Evolutionary conservation across 2,113 vertebrate genomes (phyloP), one percentile per base, ranked within the genome.

Genomic region (Alaudala cheleensis): DNA sequence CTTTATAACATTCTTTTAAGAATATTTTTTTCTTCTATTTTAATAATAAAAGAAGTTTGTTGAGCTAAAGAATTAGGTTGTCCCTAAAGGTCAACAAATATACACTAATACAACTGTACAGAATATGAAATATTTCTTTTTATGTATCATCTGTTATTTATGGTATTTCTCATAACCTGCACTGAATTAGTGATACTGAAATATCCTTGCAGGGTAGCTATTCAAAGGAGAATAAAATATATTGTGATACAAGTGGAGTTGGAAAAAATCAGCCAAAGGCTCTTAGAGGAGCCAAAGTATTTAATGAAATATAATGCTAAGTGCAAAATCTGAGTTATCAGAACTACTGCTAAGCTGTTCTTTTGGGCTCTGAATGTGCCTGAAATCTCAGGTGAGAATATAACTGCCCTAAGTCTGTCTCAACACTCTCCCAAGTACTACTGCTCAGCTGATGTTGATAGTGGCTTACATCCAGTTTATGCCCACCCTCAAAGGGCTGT

Each of bases 211-310:
- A 94, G 31, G 25, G 28, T 37, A 60, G 17, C 26, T 78, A 66
- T 26, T 93, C 56, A 62, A 92, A 91, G 56, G 33, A 93, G 37
- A 89, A 81, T 74, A 72, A 93, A 91, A 79, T 81, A 26, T 60
- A 67, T n/a, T 10, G 3, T 54, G 21, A 12, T 58, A 29, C 22
- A 78, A 58, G 21, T 51, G 21, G 24, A 85, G 23, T 5, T 71
- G 42, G 65, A 37, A 90, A 92, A 93, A 92, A 45, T 49, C n/a
- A 65, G 10, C 18, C 9, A 31, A 69, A 65, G 18, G 37, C 37
- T 37, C 1, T 20, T 70, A 57, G 16, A 70, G 18, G 29, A 7
- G 1, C 3, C 19, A 34, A 70, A 65, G 15, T 51, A 37, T 78
- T 87, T 85, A 12, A 73, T 69, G 20, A 81, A 60, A 57, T 74